A percentile compares a stretch with the other conserved stretches of the same genome.
Evolutionary conservation across 1,140 invertebrate genomes (phyloP).

Genomic region (Elymnias hypermnestra): DNA sequence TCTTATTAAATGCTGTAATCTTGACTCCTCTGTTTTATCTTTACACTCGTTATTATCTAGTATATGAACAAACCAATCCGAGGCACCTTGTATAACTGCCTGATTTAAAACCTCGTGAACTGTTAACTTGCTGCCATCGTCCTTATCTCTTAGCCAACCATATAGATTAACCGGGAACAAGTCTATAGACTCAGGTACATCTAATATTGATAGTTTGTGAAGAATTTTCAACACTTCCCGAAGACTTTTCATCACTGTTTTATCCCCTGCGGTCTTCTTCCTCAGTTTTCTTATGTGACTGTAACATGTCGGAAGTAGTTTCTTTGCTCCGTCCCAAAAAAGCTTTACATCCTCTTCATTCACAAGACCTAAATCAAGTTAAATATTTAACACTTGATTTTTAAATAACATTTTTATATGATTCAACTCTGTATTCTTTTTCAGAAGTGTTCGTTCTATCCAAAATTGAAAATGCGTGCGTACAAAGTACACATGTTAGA

Average conservation of each 20-base stretch:
- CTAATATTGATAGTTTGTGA: conserved; percentile 76
- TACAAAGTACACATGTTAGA: too few relatives aligned
- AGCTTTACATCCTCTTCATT: conserved; percentile 84
- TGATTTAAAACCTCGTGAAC: conserved; percentile 79
- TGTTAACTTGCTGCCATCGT: conserved; percentile 74
- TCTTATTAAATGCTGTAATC: conserved; percentile 86
- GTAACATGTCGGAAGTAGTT: conserved; percentile 85
- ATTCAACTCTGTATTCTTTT: too few relatives aligned
- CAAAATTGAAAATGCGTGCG: too few relatives aligned
- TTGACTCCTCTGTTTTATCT: conserved; percentile 79
- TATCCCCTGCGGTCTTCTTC: conserved; percentile 82
- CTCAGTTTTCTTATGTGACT: conserved; percentile 84
- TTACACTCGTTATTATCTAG: conserved; percentile 80
- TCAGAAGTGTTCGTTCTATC: too few relatives aligned
- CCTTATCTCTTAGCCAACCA: conserved; percentile 78
- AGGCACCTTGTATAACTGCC: conserved; percentile 83
- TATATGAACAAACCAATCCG: conserved; percentile 87
- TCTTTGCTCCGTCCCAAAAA: conserved; percentile 87
- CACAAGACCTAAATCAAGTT: conserved; percentile 58
- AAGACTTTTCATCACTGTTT: conserved; percentile 80
- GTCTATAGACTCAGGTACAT: conserved; percentile 78
- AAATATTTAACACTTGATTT: neutral
- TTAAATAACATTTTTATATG: too few relatives aligned
- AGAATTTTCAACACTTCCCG: conserved; percentile 83
- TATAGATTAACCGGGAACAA: conserved; percentile 83